phyloP scores from a whole-genome alignment of 2,113 vertebrate species.

The cattle (Bos taurus) region ARS-UCD2.0 NC_037347.1:70669001-70669500 shows the following conservation, averaged over 20 bases:
- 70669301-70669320: no score
- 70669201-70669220: rapidly evolving
- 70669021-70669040: rapidly evolving
- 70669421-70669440: rapidly evolving
- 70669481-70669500: rapidly evolving
- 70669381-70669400: not conserved
- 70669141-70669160: rapidly evolving
- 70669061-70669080: not conserved
- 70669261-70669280: not conserved
- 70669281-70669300: no score
- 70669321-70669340: rapidly evolving
- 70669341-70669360: rapidly evolving
- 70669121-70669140: rapidly evolving
- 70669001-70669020: not conserved
- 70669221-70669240: rapidly evolving
- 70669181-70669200: rapidly evolving
- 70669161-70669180: not conserved
- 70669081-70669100: rapidly evolving
- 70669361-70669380: rapidly evolving
- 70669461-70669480: rapidly evolving
- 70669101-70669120: rapidly evolving
- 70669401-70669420: not conserved
- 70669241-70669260: not conserved
- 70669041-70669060: not conserved
- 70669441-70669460: rapidly evolving